These are phyloP conservation scores for Dissostichus mawsoni DNA, from an alignment of 2,113 vertebrate genomes.

Conservation along the genomic window DNA sequence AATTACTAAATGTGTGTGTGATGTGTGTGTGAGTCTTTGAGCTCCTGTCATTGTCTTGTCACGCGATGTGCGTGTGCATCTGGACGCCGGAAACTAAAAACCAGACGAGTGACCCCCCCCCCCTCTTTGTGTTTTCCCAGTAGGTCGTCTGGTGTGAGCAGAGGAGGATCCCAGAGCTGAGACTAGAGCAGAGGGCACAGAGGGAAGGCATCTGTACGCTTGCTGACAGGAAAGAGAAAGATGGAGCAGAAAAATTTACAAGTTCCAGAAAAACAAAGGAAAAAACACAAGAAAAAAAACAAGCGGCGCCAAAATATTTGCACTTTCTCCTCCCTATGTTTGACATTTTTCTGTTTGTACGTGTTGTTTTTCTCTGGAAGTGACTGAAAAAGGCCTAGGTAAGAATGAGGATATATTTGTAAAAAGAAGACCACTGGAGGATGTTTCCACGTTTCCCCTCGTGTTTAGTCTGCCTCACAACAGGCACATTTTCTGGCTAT, in stretches of 20 bases:
- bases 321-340: constrained; percentile 85
- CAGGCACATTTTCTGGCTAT: constrained; percentile 19
- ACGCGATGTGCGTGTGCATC: constrained; percentile 35
- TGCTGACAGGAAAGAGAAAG: constrained; percentile 73
- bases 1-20: background rate
- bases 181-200: constrained; percentile 72
- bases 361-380: constrained; percentile 59
- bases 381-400: constrained; percentile 56
- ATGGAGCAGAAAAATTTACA: constrained; percentile 63
- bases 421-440: constrained; percentile 68
- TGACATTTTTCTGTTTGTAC: constrained; percentile 76
- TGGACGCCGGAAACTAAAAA: constrained; percentile 30
- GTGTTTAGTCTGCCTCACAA: constrained; percentile 39
- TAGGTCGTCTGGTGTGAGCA: constrained; percentile 85
- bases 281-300: constrained; percentile 67
- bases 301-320: constrained; percentile 87
- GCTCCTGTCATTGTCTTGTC: constrained; percentile 29
- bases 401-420: constrained; percentile 69
- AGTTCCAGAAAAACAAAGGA: constrained; percentile 64
- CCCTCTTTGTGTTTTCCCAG: constrained; percentile 57
- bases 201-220: constrained; percentile 73
- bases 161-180: constrained; percentile 77
- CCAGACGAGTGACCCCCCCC: background rate
- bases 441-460: constrained; percentile 37
- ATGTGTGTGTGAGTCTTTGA: background rate